A percentile compares a stretch with the other conserved stretches of the same genome.
phyloP scores from a whole-genome alignment of 1,140 invertebrate genomes.

The Papilio dardanus region DNA sequence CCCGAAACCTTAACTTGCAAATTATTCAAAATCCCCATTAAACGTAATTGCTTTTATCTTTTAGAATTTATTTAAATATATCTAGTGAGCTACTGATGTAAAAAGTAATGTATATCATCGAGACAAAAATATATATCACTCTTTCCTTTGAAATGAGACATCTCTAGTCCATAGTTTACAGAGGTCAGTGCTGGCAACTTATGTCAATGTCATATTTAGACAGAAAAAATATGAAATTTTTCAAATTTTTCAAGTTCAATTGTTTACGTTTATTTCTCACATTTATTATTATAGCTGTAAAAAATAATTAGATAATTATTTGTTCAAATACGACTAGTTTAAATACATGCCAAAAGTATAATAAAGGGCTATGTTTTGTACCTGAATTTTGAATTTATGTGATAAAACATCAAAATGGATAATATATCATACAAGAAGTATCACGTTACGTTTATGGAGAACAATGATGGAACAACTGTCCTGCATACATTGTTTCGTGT shows the following conservation, averaged over 20 bases:
- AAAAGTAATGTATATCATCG: no score
- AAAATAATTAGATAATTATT: background rate
- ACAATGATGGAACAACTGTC: conserved; percentile 78
- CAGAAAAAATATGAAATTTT: background rate
- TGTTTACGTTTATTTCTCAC: conserved; percentile 10
- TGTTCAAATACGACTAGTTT: background rate
- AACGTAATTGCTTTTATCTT: no score
- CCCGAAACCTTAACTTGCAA: no score
- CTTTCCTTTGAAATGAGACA: no score
- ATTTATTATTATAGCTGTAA: background rate
- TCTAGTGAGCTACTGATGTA: no score
- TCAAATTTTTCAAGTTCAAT: conserved; percentile 1
- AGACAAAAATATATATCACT: no score
- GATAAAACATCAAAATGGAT: conserved; percentile 52
- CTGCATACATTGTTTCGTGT: conserved; percentile 69
- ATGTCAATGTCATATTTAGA: background rate
- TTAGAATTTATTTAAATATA: no score
- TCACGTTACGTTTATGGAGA: conserved; percentile 79
- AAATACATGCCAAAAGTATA: background rate
- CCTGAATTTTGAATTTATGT: background rate
- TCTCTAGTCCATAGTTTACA: no score
- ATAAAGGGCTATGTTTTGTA: background rate
- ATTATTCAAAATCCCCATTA: no score
- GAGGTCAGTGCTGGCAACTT: background rate
- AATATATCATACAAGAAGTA: conserved; percentile 68